Conservation (phyloP, 2,797 vertebrate genomes). For the Amblyopsis hoosieri region DNA sequence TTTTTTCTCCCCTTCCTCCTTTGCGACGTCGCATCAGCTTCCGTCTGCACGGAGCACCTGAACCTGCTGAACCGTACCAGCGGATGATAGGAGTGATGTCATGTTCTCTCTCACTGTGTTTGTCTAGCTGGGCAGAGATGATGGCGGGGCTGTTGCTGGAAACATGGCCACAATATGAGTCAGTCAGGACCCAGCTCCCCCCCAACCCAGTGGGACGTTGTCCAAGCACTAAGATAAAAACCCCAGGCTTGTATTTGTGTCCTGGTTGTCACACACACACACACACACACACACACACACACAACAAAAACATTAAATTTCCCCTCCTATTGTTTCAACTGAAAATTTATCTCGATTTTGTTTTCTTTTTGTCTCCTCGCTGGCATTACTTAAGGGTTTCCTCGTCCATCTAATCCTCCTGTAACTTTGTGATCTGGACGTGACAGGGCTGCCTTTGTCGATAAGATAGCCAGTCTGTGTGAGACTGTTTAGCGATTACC, state of each 20-base stretch:
- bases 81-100: slow-evolving; percentile 77
- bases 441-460: slow-evolving; percentile 42
- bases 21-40: slow-evolving; percentile 40
- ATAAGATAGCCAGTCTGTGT: slow-evolving; percentile 39
- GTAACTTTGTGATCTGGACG: slow-evolving; percentile 31
- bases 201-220: slow-evolving; percentile 37
- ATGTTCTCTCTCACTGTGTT: slow-evolving; percentile 70
- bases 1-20: slow-evolving; percentile 12
- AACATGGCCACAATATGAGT: slow-evolving; percentile 50
- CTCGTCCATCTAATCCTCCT: slow-evolving; percentile 38
- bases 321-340: neutral
- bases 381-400: slow-evolving; percentile 33
- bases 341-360: slow-evolving; percentile 4
- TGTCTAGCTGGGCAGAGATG: slow-evolving; percentile 68
- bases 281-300: neutral
- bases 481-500: slow-evolving; percentile 48
- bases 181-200: slow-evolving; percentile 35
- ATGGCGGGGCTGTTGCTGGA: slow-evolving; percentile 40
- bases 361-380: slow-evolving; percentile 35
- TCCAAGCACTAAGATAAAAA: slow-evolving; percentile 38
- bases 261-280: neutral
- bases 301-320: neutral
- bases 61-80: slow-evolving; percentile 70
- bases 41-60: slow-evolving; percentile 53
- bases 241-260: slow-evolving; percentile 1